These are phyloP conservation scores for Zosterops borbonicus DNA, from an alignment of 2,113 vertebrate species.

Conservation along the genomic window DNA sequence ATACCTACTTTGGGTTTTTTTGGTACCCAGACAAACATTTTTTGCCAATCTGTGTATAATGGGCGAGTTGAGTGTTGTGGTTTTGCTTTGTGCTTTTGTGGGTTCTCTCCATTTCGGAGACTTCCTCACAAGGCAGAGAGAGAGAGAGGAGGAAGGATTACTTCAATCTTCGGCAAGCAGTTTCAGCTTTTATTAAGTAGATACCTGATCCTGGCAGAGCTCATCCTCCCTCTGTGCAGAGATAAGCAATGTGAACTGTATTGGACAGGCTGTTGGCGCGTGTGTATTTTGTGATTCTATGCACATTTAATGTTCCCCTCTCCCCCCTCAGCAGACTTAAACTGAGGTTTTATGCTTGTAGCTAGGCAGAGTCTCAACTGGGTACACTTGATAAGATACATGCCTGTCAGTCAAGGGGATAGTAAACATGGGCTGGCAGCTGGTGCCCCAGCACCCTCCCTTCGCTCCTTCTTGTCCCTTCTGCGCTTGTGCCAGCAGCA, in stretches of 20 bases:
- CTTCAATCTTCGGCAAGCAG: not conserved
- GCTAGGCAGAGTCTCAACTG: not conserved
- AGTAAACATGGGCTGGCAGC: not conserved
- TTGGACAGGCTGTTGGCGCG: not conserved
- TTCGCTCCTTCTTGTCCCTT: not conserved
- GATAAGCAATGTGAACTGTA: not conserved
- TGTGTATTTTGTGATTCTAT: not conserved
- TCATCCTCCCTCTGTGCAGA: not conserved
- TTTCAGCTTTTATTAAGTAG: not conserved
- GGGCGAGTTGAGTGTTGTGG: not conserved
- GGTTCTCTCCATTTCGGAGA: not conserved
- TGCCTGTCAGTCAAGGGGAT: not conserved
- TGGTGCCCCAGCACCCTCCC: not conserved
- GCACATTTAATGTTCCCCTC: fast-evolving
- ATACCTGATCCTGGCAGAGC: not conserved
- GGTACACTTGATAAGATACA: not conserved
- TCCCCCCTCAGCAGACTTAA: not conserved
- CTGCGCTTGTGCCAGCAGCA: not conserved
- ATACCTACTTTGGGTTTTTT: not conserved
- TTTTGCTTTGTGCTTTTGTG: not conserved
- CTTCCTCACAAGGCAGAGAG: not conserved
- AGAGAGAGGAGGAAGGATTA: not conserved
- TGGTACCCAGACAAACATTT: not conserved
- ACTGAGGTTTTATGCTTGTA: not conserved
- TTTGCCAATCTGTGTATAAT: not conserved